Evolutionary conservation across 2,888 invertebrate species (phyloP), one percentile per base, ranked within the genome.

Genomic region (Drosophila nr. perissopoda): DNA sequence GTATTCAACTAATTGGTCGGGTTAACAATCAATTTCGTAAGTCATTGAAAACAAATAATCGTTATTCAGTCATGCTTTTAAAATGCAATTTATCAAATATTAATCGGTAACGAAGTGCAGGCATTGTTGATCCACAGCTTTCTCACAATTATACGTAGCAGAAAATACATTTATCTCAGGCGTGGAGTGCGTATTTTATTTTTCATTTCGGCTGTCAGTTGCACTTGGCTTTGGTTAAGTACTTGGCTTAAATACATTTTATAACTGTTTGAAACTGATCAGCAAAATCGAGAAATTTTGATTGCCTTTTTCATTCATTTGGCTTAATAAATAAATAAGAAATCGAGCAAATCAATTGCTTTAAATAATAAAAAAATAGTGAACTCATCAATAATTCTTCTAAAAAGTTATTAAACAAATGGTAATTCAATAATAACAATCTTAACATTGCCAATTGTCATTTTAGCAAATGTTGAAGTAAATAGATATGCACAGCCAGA

Each of bases 121-220:
- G 7, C 54, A 27, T 27, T 54, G 36, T 38, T 54, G 27, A 11
- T 25, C 54, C 54, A 38, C 25, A 27, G 27, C 27, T 27, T 54
- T 54, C 5, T 13, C 42, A 8, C 46, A 25, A 16, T 46, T 46
- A 7, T 16, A 46, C 13, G 25, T 25, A 25, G 21, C 13, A 46
- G 16, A 46, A 46, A 38, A n/a, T 13, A 38, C 27, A 18, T 46
- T 56, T 34, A 27, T 29, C 56, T 38, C 27, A 56, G 38, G 27
- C 38, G 27, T 56, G 21, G 16, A 46, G 46, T 4, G 25, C 11
- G 0, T 16, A 46, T 8, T 25, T 56, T 60, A 56, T 51, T 56
- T 65, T 65, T 79, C 42, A 53, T 61, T 54, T 76, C 66, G n/a
- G 13, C 57, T 57, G 70, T 34, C 62, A 46, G 59, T 31, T 57